These are phyloP conservation scores for Petrocephalus zakoni DNA, from an alignment of 2,113 vertebrate species.

Conservation along the genomic window DNA sequence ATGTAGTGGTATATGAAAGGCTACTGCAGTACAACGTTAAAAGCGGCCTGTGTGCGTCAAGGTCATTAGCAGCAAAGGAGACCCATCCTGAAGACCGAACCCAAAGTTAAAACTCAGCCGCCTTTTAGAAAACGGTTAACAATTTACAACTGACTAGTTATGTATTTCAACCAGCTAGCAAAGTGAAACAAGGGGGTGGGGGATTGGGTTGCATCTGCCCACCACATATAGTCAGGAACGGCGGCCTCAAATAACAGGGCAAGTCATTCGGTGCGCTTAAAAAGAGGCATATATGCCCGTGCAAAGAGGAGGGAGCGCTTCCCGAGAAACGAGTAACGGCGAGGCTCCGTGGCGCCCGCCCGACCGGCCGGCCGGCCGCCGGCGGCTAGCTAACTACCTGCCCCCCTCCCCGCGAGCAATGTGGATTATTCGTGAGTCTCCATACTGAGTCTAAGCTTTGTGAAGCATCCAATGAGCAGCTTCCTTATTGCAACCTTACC, in stretches of 20 bases:
- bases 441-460: constrained; percentile 56
- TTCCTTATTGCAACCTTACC: constrained; percentile 70
- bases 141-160: background rate
- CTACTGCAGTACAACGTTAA: background rate
- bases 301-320: background rate
- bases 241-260: background rate
- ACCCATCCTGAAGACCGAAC: background rate
- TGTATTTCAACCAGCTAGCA: background rate
- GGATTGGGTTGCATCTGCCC: background rate
- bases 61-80: background rate
- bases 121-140: background rate
- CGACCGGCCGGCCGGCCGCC: background rate
- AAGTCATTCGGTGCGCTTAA: background rate
- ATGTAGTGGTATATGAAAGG: background rate
- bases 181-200: background rate
- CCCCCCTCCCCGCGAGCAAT: constrained; percentile 33
- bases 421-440: constrained; percentile 54
- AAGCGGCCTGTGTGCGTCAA: background rate
- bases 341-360: background rate
- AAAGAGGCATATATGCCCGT: background rate
- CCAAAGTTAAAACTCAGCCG: background rate
- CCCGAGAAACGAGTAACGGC: background rate
- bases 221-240: background rate
- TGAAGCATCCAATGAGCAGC: constrained; percentile 65
- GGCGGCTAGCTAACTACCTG: background rate